phyloP scores from a whole-genome alignment of 2,113 vertebrate genomes.

The Cettia cetti region DNA sequence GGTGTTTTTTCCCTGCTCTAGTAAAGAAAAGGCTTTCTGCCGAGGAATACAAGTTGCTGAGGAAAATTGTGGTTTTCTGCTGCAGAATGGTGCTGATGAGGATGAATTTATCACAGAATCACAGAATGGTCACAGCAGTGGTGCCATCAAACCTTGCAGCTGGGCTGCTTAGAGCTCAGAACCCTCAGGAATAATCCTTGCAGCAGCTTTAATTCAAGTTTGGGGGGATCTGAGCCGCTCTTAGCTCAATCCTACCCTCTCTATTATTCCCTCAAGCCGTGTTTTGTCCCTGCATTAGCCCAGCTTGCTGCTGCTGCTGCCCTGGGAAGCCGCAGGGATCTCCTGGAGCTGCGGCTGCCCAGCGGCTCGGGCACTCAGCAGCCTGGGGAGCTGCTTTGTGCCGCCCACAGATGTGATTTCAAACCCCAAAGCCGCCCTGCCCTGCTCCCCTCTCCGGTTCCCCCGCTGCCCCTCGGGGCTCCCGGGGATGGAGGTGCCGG shows the following conservation, averaged over 20 bases:
- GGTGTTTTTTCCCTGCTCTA: background rate
- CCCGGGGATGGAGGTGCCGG: background rate
- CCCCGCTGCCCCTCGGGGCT: too few species aligned
- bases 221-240: background rate
- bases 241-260: background rate
- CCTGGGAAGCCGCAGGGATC: background rate
- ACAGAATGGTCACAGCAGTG: background rate
- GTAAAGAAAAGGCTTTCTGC: background rate
- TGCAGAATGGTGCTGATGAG: background rate
- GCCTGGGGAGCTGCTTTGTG: background rate
- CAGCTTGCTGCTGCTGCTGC: accelerated
- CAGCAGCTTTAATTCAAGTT: background rate
- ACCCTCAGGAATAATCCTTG: background rate
- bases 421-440: background rate
- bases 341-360: too few species aligned
- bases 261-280: accelerated
- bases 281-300: background rate
- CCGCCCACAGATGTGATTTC: background rate
- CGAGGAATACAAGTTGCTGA: background rate
- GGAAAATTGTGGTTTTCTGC: background rate
- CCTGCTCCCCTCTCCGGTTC: background rate
- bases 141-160: background rate
- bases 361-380: background rate
- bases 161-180: background rate
- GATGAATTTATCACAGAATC: background rate